A percentile compares a stretch with the other conserved stretches of the same genome.
phyloP scores from a whole-genome alignment of 2,888 invertebrate species.

The Perizoma affinitatum region DNA sequence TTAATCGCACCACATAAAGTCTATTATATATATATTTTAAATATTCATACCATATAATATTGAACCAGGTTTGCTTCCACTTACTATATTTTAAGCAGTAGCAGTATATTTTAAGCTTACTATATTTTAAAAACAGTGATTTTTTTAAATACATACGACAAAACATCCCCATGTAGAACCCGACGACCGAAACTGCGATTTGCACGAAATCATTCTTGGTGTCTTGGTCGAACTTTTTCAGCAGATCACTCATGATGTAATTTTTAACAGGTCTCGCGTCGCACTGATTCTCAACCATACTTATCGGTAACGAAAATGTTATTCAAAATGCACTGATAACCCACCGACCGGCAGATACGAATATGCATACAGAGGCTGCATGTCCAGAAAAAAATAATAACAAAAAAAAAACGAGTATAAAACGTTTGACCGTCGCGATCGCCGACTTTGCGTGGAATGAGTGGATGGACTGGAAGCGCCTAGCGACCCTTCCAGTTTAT shows the following conservation, averaged over 20 bases:
- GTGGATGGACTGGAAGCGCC: constrained; percentile 37
- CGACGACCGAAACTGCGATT: constrained; percentile 62
- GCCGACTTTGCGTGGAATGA: constrained; percentile 45
- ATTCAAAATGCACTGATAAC: constrained; percentile 69
- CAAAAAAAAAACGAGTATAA: constrained; percentile 35
- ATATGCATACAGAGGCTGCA: constrained; percentile 57
- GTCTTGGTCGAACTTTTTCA: constrained; percentile 71
- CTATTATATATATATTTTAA: too few relatives aligned
- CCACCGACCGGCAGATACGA: constrained; percentile 58
- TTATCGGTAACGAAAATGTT: constrained; percentile 50
- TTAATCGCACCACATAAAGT: too few relatives aligned
- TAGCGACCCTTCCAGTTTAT: constrained; percentile 42
- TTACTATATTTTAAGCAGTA: too few relatives aligned
- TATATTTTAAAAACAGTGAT: too few relatives aligned
- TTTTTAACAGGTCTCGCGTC: constrained; percentile 67
- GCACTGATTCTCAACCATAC: constrained; percentile 75
- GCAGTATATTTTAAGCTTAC: too few relatives aligned
- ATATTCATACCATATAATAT: too few relatives aligned
- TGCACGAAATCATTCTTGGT: constrained; percentile 70
- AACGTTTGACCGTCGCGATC: constrained; percentile 54
- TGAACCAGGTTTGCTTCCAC: too few relatives aligned
- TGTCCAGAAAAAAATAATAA: constrained; percentile 41
- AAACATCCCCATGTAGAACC: constrained; percentile 73
- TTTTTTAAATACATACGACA: constrained; percentile 62
- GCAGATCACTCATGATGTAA: constrained; percentile 78